Percentiles rank a stretch among this genome's conserved stretches.
phyloP scores from a whole-genome alignment of 2,113 vertebrate genomes.

The Brachyhypopomus occidentalis region DNA sequence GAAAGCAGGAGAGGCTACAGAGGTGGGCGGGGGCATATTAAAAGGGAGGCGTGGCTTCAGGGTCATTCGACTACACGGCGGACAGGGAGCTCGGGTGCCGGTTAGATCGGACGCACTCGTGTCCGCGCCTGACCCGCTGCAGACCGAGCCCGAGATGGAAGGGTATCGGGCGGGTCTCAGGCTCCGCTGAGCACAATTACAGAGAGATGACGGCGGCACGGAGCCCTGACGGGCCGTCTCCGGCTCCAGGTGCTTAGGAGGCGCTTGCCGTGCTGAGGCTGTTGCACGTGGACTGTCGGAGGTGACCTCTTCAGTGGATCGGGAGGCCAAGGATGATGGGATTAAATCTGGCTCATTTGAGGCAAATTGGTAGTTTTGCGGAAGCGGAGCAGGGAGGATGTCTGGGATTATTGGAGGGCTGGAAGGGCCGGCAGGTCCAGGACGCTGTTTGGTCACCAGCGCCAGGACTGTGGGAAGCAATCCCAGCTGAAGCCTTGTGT shows the following conservation, averaged over 20 bases:
- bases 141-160: constrained; percentile 17
- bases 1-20: constrained; percentile 8
- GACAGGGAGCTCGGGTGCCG: not conserved
- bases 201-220: constrained; percentile 66
- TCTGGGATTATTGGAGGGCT: constrained; percentile 70
- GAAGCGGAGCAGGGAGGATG: constrained; percentile 45
- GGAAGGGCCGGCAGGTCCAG: too few relatives aligned
- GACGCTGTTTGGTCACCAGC: too few relatives aligned
- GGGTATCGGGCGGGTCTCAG: constrained; percentile 48
- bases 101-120: constrained; percentile 15
- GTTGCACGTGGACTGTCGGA: not conserved
- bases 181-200: constrained; percentile 72
- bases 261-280: not conserved
- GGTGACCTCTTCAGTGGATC: constrained; percentile 49
- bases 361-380: constrained; percentile 71
- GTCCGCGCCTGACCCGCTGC: constrained; percentile 46
- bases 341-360: constrained; percentile 75
- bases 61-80: not conserved
- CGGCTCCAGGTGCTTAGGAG: constrained; percentile 49
- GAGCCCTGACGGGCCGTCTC: constrained; percentile 56
- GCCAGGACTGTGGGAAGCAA: too few relatives aligned
- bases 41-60: constrained; percentile 1
- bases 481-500: not conserved
- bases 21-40: constrained; percentile 42
- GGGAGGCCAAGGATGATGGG: constrained; percentile 57